These are phyloP conservation scores for Antheraea mylitta DNA, from an alignment of 1,140 invertebrate species.

Conservation along the genomic window DNA sequence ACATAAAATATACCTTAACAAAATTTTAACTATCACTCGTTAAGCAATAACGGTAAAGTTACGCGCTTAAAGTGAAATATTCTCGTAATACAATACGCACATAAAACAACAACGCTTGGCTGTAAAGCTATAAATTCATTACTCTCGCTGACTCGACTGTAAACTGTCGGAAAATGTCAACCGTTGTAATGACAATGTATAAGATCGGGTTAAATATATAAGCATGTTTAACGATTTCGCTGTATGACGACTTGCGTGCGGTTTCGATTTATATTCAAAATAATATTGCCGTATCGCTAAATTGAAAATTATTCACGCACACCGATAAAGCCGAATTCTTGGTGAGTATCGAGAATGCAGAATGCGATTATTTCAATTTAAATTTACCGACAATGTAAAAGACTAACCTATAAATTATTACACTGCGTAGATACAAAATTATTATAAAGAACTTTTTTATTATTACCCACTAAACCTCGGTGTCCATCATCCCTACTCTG, in stretches of 20 bases:
- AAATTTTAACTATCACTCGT: neutral
- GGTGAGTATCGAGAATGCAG: too few relatives aligned
- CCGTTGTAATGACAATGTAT: neutral
- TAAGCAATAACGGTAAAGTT: constrained; percentile 1
- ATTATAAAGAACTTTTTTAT: too few relatives aligned
- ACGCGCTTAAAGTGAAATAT: constrained; percentile 2
- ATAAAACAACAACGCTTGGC: neutral
- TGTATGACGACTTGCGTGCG: neutral
- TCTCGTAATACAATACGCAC: neutral
- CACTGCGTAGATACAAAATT: too few relatives aligned
- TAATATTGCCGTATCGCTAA: neutral
- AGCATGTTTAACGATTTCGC: neutral
- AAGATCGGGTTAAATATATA: neutral
- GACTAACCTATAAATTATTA: too few relatives aligned
- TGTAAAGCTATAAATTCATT: constrained; percentile 8
- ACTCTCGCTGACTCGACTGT: neutral
- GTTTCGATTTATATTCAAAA: neutral
- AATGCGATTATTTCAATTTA: too few relatives aligned
- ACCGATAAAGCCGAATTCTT: too few relatives aligned
- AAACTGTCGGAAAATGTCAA: constrained; percentile 9
- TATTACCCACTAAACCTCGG: too few relatives aligned
- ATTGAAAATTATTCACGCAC: too few relatives aligned
- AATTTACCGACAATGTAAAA: too few relatives aligned
- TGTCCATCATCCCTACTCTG: too few relatives aligned
- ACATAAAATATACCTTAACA: neutral